Conservation (phyloP, 1,140 invertebrate species). For the Tetraneura akinire region DNA sequence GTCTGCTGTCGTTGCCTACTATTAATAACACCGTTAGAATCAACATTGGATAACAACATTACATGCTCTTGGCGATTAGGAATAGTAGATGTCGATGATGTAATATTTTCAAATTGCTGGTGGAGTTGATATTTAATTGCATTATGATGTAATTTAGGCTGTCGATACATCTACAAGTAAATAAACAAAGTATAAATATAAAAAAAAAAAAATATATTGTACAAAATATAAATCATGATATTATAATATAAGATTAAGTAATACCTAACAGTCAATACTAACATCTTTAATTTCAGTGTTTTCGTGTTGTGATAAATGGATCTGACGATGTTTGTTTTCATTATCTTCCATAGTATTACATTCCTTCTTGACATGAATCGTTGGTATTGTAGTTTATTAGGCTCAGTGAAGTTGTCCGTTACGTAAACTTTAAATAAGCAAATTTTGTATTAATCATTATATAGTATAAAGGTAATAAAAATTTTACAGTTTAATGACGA, state of each 20-base stretch:
- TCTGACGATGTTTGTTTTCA: background rate
- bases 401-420: no score
- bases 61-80: background rate
- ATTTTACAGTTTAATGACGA: no score
- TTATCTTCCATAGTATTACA: background rate
- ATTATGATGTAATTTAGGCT: background rate
- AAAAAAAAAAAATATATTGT: no score
- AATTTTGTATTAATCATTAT: no score
- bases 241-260: no score
- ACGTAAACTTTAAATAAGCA: no score
- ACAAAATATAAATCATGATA: no score
- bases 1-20: background rate
- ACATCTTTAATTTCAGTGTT: background rate
- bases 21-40: background rate
- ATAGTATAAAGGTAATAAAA: no score
- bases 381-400: background rate
- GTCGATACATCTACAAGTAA: background rate
- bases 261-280: background rate
- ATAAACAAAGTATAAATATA: background rate
- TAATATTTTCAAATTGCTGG: conserved; percentile 35
- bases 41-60: conserved; percentile 23
- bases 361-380: conserved; percentile 36
- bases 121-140: background rate
- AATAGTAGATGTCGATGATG: background rate
- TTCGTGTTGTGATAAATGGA: background rate